Conservation (phyloP, 2,113 vertebrate species). For the Stigmatopora nigra region DNA sequence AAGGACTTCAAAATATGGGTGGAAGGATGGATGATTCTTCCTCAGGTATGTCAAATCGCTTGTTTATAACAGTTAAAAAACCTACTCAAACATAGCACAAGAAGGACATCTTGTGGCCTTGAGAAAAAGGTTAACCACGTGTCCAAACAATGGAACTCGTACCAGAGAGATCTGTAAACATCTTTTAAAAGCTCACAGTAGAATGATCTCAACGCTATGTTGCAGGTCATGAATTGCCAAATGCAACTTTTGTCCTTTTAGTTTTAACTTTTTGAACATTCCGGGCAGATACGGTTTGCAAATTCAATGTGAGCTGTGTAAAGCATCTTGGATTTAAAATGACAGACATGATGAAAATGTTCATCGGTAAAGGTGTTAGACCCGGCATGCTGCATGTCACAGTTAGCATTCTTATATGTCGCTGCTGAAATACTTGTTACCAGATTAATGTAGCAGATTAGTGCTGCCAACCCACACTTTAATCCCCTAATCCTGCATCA, state of each 20-base stretch:
- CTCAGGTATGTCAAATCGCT: constrained; percentile 9
- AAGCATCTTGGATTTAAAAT: constrained; percentile 30
- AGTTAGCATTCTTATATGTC: constrained; percentile 36
- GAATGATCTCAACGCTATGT: not conserved
- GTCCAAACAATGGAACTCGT: constrained; percentile 35
- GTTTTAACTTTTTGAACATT: constrained; percentile 16
- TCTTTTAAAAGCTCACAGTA: constrained; percentile 1
- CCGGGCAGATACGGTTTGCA: constrained; percentile 10
- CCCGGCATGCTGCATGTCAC: constrained; percentile 32
- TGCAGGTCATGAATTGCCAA: constrained; percentile 9
- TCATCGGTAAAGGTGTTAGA: constrained; percentile 39
- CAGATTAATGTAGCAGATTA: constrained; percentile 64
- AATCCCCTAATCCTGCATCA: constrained; percentile 69
- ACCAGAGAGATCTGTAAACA: constrained; percentile 12
- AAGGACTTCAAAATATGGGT: too few species aligned
- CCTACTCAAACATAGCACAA: constrained; percentile 48
- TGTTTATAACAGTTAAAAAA: constrained; percentile 23
- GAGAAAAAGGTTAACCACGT: constrained; percentile 48
- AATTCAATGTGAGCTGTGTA: constrained; percentile 5
- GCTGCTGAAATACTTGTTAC: constrained; percentile 54
- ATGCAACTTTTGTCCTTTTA: constrained; percentile 18
- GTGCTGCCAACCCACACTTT: constrained; percentile 42
- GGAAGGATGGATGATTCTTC: constrained; percentile 13
- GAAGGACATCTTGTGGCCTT: constrained; percentile 75
- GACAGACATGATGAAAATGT: constrained; percentile 35